These are phyloP conservation scores for Cephus runcator DNA, from an alignment of 2,888 invertebrate genomes.

Conservation along the genomic window DNA sequence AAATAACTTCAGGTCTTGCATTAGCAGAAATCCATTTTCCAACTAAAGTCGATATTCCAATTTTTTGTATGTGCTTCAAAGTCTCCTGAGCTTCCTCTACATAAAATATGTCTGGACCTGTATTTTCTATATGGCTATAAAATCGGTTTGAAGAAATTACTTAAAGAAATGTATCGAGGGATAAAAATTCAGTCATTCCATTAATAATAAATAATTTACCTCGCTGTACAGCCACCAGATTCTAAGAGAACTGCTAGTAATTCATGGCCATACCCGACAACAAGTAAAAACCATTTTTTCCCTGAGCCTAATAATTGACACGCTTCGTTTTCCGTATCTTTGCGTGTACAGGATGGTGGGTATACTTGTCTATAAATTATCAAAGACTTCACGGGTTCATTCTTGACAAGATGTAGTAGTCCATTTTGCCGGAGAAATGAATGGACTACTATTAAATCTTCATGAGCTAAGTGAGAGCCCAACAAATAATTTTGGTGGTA, in stretches of 20 bases:
- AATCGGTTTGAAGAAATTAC: not conserved
- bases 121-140: constrained; percentile 69
- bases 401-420: constrained; percentile 75
- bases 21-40: constrained; percentile 76
- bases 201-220: constrained; percentile 47
- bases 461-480: constrained; percentile 80
- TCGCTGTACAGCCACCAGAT: constrained; percentile 80
- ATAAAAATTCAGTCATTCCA: not conserved
- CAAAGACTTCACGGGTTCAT: constrained; percentile 76
- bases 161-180: not conserved
- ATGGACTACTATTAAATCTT: constrained; percentile 80
- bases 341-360: constrained; percentile 67
- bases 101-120: constrained; percentile 83
- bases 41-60: constrained; percentile 79
- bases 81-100: constrained; percentile 93
- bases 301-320: constrained; percentile 65
- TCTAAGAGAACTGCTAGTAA: constrained; percentile 79
- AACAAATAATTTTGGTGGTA: constrained; percentile 78
- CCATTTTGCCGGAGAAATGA: constrained; percentile 81
- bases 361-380: constrained; percentile 83
- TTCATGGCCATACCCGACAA: constrained; percentile 78
- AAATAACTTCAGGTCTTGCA: constrained; percentile 71
- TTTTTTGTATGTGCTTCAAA: constrained; percentile 78
- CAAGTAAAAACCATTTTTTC: constrained; percentile 78
- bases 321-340: constrained; percentile 34